Conservation (phyloP, 2,113 vertebrate genomes). For the Zapus hudsonius region DNA sequence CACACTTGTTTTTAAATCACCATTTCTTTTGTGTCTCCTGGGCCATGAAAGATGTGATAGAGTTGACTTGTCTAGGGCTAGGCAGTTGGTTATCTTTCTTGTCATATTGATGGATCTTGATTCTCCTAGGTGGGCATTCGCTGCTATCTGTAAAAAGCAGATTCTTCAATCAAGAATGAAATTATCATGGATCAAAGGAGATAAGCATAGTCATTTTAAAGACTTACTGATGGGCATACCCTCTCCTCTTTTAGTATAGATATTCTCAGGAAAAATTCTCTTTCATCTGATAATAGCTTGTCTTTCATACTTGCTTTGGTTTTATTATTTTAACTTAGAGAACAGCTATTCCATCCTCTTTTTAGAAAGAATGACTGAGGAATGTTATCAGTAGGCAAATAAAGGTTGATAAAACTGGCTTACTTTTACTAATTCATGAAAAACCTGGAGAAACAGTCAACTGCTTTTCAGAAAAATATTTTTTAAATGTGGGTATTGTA, state of each 20-base stretch:
- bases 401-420: conserved; percentile 68
- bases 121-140: too few relatives aligned
- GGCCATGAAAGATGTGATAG: too few relatives aligned
- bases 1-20: too few relatives aligned
- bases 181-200: too few relatives aligned
- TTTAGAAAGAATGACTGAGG: conserved; percentile 3
- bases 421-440: conserved; percentile 57
- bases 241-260: background rate
- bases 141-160: too few relatives aligned
- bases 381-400: conserved; percentile 68
- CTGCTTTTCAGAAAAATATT: conserved; percentile 41
- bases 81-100: too few relatives aligned
- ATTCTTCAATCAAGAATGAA: too few relatives aligned
- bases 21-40: too few relatives aligned
- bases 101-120: too few relatives aligned
- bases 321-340: conserved; percentile 67
- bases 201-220: too few relatives aligned
- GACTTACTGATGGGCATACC: too few relatives aligned
- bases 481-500: conserved; percentile 44
- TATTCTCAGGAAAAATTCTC: background rate
- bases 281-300: background rate
- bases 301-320: conserved; percentile 42
- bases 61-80: too few relatives aligned
- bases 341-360: background rate
- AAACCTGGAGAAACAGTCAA: conserved; percentile 60